A percentile compares a stretch with the other conserved stretches of the same genome.
Conservation (phyloP, 2,888 invertebrate species). For the Cephus pygmeus region DNA sequence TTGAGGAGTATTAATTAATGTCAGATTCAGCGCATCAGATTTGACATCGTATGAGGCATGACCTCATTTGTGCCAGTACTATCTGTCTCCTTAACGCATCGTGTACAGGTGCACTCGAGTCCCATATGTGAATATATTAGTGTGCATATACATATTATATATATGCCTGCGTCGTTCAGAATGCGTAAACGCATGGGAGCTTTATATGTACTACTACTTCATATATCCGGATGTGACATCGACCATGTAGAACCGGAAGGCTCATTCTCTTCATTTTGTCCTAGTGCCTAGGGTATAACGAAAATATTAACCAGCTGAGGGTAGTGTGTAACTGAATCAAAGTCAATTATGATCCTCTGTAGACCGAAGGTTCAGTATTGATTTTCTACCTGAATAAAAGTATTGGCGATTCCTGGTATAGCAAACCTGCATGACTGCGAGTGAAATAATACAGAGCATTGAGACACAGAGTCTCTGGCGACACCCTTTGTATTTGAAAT, state of each 20-base stretch:
- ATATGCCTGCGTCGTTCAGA: neutral
- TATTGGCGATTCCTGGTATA: neutral
- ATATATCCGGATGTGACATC: neutral
- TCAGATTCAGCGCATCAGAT: constrained; percentile 51
- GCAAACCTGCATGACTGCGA: neutral
- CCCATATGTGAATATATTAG: neutral
- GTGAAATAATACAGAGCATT: neutral
- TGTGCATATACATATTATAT: neutral
- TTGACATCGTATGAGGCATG: constrained; percentile 49
- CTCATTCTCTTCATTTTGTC: neutral
- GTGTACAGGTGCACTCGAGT: neutral
- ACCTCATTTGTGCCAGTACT: constrained; percentile 47
- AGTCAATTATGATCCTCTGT: neutral
- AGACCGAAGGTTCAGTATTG: neutral
- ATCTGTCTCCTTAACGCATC: constrained; percentile 46
- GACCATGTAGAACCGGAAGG: neutral
- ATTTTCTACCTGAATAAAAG: neutral
- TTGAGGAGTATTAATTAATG: constrained; percentile 57
- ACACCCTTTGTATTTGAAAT: neutral
- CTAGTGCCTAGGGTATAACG: neutral
- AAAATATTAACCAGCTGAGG: neutral
- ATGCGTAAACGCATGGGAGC: neutral
- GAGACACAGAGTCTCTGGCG: neutral
- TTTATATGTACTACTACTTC: neutral
- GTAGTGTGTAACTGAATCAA: neutral